Base-by-base conservation (phyloP, 2,113 vertebrate species). In the Trogon surrucura region DNA sequence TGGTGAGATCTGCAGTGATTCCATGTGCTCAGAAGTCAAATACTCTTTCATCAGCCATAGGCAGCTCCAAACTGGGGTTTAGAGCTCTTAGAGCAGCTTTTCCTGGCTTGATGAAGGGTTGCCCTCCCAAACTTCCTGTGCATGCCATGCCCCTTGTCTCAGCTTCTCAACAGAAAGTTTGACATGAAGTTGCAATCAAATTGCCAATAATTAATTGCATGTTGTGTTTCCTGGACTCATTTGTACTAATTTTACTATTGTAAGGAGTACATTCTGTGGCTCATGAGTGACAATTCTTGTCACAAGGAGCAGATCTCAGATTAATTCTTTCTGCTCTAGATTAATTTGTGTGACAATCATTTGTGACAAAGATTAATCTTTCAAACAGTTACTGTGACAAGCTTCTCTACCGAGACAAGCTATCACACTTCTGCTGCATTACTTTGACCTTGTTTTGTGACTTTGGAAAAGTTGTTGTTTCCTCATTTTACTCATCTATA, bases 331-430 rank as follows among this genome's bases (percentile, higher is more conserved):
- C 71, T 90, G 81, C 71, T 96, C 72, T 70, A 71, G 71, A 88
- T 91, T 95, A 91, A 92, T 94, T 96, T 94, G 72, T 5, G 61
- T 94, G 92, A 95, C 82, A 96, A 89, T 93, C 34, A 88, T 74
- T 93, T 90, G 80, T 87, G 88, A 85, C 89, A 95, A 85, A 87
- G 94, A 94, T 96, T 95, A 97, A 97, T 96, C 75, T 96, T 95
- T 95, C 64, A 78, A 88, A 91, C 66, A 30, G 94, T 96, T 90
- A 95, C 85, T 67, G 30, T 79, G 89, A 80, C 56, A 88, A 83
- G 70, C 50, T 94, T 89, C 80, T 57, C 45, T 72, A 75, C n/a
- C 36, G 80, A 83, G 85, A 61, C 69, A 92, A 95, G 50, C 27
- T 53, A 69, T 86, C 83, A 88, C 53, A 47, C 26, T 90, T 89